phyloP scores from a whole-genome alignment of 2,113 vertebrate species.

The Pluvialis apricaria region DNA sequence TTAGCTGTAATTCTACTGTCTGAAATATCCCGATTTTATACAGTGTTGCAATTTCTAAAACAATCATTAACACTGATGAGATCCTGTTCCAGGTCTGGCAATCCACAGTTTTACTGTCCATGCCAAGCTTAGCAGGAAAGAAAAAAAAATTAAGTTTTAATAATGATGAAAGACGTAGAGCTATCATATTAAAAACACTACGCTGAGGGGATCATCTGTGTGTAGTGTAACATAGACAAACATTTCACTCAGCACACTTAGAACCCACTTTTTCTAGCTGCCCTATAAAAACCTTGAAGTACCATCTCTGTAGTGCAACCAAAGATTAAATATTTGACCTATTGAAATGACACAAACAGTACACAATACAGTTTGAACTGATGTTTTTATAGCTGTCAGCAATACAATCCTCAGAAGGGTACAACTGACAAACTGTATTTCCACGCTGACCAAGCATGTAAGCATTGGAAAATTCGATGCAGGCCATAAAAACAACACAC shows the following conservation, averaged over 20 bases:
- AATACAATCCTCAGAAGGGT: background rate
- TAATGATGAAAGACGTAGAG: background rate
- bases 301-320: background rate
- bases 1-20: slow-evolving; percentile 25
- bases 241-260: background rate
- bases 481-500: background rate
- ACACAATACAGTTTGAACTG: background rate
- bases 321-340: background rate
- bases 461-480: background rate
- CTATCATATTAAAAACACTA: background rate
- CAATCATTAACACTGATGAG: slow-evolving; percentile 11
- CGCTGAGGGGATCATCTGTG: background rate
- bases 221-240: background rate
- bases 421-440: background rate
- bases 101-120: background rate
- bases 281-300: background rate
- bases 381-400: background rate
- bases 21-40: slow-evolving; percentile 16
- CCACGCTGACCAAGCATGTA: background rate
- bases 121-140: background rate
- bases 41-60: slow-evolving; percentile 20
- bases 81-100: background rate
- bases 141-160: background rate
- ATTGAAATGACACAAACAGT: background rate
- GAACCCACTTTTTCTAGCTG: background rate